Evolutionary conservation across 2,888 invertebrate species (phyloP), one percentile per base, ranked within the genome.

Genomic region (Orchesella flavescens): DNA sequence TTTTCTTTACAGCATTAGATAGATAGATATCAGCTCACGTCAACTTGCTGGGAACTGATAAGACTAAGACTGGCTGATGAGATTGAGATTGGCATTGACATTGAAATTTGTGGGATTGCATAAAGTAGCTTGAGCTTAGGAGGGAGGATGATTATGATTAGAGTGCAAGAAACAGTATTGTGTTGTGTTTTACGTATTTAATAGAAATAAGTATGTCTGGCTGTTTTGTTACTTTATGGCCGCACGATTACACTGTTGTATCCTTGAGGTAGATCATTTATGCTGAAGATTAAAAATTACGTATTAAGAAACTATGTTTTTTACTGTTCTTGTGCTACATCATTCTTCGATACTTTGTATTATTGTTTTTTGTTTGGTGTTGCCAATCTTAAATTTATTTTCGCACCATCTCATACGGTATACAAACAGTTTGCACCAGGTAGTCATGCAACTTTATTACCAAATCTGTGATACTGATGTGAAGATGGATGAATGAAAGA

Each of bases 261-360:
- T 80, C 73, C 79, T 80, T 80, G 80, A 80, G 80, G 80, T 73
- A 80, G 73, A 80, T 80, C 73, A 73, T 73, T 68, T 73, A 46
- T 73, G 79, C 34, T 4, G 23, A 15, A 46, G 49, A 68, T 68
- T 68, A 68, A 68, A 68, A 13, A 5, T 57, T 15, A n/a, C n/a
- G n/a, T n/a, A n/a, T n/a, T n/a, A 49, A 49, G 13, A 49, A 49
- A n/a, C n/a, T n/a, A n/a, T n/a, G n/a, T 34, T 34, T 34, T 34
- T 34, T 34, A 34, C 7, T 34, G 34, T 34, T 34, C 34, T 34
- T 34, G 7, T 34, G 34, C 34, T 34, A 7, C 7, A 34, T 34
- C 34, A 34, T 34, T 7, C 34, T 34, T n/a, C n/a, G n/a, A n/a
- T 34, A 34, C 34, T 34, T 34, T 7, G 7, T 34, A 34, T 7